Percentiles rank a stretch among this genome's conserved stretches.
Conservation (phyloP, 2,888 invertebrate species). For the Entomobrya multifasciata region DNA sequence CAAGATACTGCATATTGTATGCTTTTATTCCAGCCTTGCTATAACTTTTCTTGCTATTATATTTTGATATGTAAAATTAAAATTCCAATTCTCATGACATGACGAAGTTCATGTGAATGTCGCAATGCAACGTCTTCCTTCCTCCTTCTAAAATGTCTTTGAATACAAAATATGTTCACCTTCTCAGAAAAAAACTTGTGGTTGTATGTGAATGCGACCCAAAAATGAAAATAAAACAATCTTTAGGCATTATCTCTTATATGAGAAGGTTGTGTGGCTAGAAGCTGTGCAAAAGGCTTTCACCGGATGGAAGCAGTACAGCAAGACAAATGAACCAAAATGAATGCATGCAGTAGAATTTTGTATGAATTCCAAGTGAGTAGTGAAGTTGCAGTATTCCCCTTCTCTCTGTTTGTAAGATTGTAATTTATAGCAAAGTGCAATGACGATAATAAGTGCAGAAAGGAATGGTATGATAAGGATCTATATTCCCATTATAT, state of each 20-base stretch:
- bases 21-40: no score
- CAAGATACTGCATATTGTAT: no score
- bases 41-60: no score
- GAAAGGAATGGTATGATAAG: constrained; percentile 14
- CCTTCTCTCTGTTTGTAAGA: constrained; percentile 11
- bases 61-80: no score
- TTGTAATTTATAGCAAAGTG: background rate
- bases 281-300: no score
- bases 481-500: constrained; percentile 9
- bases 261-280: no score
- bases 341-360: background rate
- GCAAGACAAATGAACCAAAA: no score
- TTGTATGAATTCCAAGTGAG: constrained; percentile 4
- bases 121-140: constrained; percentile 2
- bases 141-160: background rate
- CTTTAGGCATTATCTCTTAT: no score
- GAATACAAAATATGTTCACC: background rate
- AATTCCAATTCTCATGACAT: no score
- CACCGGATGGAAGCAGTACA: background rate
- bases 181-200: background rate
- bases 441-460: constrained; percentile 16
- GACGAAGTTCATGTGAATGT: background rate
- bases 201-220: constrained; percentile 13
- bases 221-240: background rate
- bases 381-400: constrained; percentile 11